Evolutionary conservation across 2,888 invertebrate species (phyloP), one percentile per base, ranked within the genome.

Genomic region (Tachina lurida): DNA sequence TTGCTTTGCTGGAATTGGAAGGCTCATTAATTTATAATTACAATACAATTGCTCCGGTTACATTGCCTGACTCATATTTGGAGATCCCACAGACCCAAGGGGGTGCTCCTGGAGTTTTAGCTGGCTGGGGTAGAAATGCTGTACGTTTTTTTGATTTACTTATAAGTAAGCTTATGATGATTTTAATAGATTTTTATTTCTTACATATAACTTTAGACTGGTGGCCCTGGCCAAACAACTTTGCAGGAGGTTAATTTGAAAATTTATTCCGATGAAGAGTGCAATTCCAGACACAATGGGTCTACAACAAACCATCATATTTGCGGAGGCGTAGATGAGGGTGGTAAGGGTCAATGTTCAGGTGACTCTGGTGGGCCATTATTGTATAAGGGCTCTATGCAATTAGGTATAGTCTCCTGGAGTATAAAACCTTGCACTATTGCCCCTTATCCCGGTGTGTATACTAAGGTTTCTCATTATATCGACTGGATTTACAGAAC

Each of bases 351-450:
- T 13, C 91, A 91, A 43, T 93, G 93, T 86, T 90, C 88, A 62
- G 92, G 92, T 0, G 93, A 92, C 65, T 92, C 92, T 2, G 92
- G 92, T 13, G 92, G 92, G 3, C 91, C 93, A 0, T 88, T 93
- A 2, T 54, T 92, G 22, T 88, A 39, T 10, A 49, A 85, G 3
- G 82, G 71, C 0, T 17, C 12, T 15, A 76, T 87, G 3, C 92
- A 92, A 87, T 89, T 93, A 54, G 93, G 93, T 45, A 91, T 93
- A 54, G 93, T 93, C 4, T 93, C 93, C 2, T 93, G 93, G 93
- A 93, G 93, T 79, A 73, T 89, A 3, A 93, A 93, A 86, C 93
- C 93, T 3, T 93, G 93, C 85, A 89, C 93, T 0, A 81, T 89
- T 19, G 88, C 90, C 4, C 92, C 92, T 5, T 92, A 91, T 87